These are phyloP conservation scores for Cheiracanthium punctorium DNA, from an alignment of 2,888 invertebrate species.

Conservation along the genomic window DNA sequence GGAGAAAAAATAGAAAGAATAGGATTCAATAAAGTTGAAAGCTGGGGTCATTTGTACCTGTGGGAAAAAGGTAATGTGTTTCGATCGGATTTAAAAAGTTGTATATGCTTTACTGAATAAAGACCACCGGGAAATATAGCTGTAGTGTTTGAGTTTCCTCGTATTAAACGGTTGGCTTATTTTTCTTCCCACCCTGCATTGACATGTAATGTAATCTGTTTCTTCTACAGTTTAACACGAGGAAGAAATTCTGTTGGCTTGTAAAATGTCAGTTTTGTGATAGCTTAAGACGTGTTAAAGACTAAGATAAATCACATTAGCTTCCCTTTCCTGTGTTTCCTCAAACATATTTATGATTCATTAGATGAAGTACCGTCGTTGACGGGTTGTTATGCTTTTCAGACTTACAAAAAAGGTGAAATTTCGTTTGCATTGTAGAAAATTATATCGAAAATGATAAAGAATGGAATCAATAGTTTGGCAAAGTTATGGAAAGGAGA, in stretches of 20 bases:
- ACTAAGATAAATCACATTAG: constrained; percentile 6
- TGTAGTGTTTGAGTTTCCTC: neutral
- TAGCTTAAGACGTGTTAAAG: neutral
- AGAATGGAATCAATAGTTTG: no score
- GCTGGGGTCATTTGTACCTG: constrained; percentile 3
- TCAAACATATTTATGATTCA: no score
- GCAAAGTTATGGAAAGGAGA: no score
- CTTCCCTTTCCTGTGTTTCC: no score
- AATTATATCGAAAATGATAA: no score
- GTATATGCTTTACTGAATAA: neutral
- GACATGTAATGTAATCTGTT: constrained; percentile 6
- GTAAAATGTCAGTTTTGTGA: neutral
- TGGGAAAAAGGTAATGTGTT: neutral
- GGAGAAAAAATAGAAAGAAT: neutral
- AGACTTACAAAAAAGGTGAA: no score
- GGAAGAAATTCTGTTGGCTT: neutral
- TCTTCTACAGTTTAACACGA: neutral
- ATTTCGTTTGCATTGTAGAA: no score
- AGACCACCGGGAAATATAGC: neutral
- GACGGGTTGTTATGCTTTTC: no score
- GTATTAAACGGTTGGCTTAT: neutral
- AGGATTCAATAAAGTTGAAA: neutral
- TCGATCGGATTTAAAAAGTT: neutral
- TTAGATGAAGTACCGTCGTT: no score
- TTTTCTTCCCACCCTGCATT: neutral